Evolutionary conservation across 53 echinoderm and acorn worm genomes (phyloP), one percentile per base, ranked within the genome.

Genomic region (Mesocentrotus franciscanus): DNA sequence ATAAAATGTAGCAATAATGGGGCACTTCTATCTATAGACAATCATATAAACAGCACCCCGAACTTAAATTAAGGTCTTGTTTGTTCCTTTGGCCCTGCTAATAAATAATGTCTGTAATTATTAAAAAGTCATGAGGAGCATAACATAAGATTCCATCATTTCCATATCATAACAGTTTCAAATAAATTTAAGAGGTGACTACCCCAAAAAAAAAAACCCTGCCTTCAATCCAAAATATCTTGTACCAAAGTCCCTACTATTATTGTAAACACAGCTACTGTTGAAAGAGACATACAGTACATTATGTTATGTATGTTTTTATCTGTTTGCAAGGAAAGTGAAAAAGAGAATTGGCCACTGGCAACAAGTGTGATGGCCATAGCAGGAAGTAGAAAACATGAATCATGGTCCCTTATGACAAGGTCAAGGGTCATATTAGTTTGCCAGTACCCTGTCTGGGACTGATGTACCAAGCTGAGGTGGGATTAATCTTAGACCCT

Each of bases 391-490:
- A 75, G 76, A 56, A 66, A 56, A 92, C 74, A 74, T 92, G 72
- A 92, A 74, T 92, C 92, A 92, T 74, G 55, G 56, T 92, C 92
- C 92, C 71, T 30, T 62, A 62, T n/a, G 68, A 49, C 76, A 71
- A 55, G 92, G 72, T 75, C 92, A 92, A 92, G 74, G 92, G 92
- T 92, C 92, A 74, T n/a, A 29, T 87, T 87, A 87, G 27, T 87
- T 57, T 87, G 56, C 87, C 87, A 87, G 87, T 13, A 87, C 26
- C 58, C 87, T 87, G 87, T 87, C 87, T 87, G 56, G n/a, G 87
- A 87, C 33, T 58, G 58, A 58, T 87, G 59, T 87, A n/a, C 39
- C 17, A 87, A 87, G 56, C 57, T 58, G 29, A 58, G 87, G 87
- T 87, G 56, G 35, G 91, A 91, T 91, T 91, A 62, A 91, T 91